Evolutionary conservation across 2,113 vertebrate species (phyloP), one percentile per base, ranked within the genome.

Genomic region (Hippocampus abdominalis): DNA sequence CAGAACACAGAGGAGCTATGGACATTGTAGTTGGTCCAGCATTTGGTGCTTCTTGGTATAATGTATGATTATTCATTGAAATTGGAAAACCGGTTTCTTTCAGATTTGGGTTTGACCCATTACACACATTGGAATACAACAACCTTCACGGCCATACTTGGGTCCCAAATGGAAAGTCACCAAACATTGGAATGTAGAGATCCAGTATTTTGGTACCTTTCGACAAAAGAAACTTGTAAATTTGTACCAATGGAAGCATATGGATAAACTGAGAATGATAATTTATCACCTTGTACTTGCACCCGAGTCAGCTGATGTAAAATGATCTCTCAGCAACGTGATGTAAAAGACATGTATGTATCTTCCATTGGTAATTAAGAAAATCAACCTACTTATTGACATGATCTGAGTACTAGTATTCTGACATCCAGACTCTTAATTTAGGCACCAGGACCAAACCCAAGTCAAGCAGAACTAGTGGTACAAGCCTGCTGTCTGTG

Each of bases 401-500:
- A 60, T 77, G 86, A 78, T 84, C 68, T 9, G 81, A 83, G 76
- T 63, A 2, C 80, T 56, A 79, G 79, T 87, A 70, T 78, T 62
- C 66, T 88, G 82, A 88, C 86, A 87, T 81, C 56, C 73, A 77
- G 77, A 64, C 83, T 60, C 81, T 78, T 80, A 78, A 86, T 87
- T 80, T 77, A 80, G 42, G 77, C 76, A 71, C 74, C 75, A 79
- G 64, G 73, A 71, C 79, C 60, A 76, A 77, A 81, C 74, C 75
- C 82, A 73, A 79, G 78, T 83, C 72, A 72, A 75, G 81, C 77
- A 77, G 75, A 75, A 62, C 78, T 73, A 62, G 66, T 65, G 13
- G 66, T 82, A 57, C 32, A 72, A 60, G 73, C 60, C 73, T 49
- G 42, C 82, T 85, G 86, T 86, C 87, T 84, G 81, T 66, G 83